Evolutionary conservation across 2,113 vertebrate species (phyloP), one percentile per base, ranked within the genome.

Genomic region (Furnarius figulus): DNA sequence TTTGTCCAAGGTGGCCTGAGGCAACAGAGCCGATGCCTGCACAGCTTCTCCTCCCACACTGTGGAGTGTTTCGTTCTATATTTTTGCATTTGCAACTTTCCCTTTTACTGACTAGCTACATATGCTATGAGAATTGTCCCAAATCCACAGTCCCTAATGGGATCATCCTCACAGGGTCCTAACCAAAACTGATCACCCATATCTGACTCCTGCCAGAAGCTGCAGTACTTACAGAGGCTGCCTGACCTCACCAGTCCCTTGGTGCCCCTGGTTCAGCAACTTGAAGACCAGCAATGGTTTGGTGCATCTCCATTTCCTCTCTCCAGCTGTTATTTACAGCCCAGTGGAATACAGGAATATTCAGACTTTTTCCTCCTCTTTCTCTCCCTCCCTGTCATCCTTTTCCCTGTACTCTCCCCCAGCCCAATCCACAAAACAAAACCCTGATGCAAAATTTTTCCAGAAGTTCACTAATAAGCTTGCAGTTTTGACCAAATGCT

Each of bases 1-100:
- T 96, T 93, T 93, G 86, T 78, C 68, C 68, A 80, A 92, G 86
- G 86, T 92, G 61, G 86, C 95, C 94, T 80, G 79, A 94, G 93
- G 87, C 90, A 83, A n/a, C 85, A 74, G 85, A 87, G 61, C 28
- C 0, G n/a, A 76, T 89, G n/a, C 56, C 61, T 33, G 47, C 79
- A 42, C 78, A 87, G 81, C 92, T 61, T 74, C 59, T 93, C 76
- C 85, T 92, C 79, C 75, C 79, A 85, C 79, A 6, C 50, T 12
- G 16, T 9, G 52, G 8, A 68, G 62, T 8, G 42, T 55, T 90
- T 68, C 8, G 5, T 49, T 76, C 67, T 49, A 0, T 16, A 39
- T 11, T 56, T 71, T 77, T 74, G 30, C 71, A 47, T 78, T 93
- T 83, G 56, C 75, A n/a, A 14, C n/a, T n/a, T 75, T 83, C n/a